Base-by-base conservation (phyloP, 2,113 vertebrate species). In the Dromiciops gliroides region DNA sequence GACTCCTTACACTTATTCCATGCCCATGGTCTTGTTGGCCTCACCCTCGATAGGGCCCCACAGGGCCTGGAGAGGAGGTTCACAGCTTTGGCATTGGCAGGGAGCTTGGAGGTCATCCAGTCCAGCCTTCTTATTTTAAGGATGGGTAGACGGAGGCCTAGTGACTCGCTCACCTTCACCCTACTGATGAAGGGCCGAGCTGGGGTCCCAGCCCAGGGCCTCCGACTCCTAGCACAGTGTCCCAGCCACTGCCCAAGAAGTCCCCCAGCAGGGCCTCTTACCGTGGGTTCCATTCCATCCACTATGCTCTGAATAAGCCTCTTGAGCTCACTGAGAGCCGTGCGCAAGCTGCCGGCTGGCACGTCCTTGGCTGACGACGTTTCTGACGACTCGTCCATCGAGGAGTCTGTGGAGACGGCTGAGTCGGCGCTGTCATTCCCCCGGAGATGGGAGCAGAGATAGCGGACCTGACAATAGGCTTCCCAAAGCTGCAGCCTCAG, bases 301-400 rank as follows among this genome's bases (percentile, higher is more conserved):
- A 99, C 98, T 89, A 99, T 98, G 37, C 99, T 99, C 96, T 99
- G 99, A 11, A 99, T 99, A n/a, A 99, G 98, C 93, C 99, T 99
- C 98, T 99, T 99, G 47, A 99, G 99, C 98, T 99, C 99, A 0
- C 98, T 99, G 92, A 99, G 99, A 91, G 99, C 99, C 12, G 99
- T 99, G 93, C 99, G 99, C 93, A 99, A 98, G 98, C 99, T 99
- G 53, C 99, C 99, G 0, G 99, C 99, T 2, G 99, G 99, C 93
- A 99, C 99, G 0, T 99, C 99, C 98, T 99, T 99, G 98, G 99
- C 99, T 3, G 99, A 99, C 2, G 99, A 99, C 51, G 99, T 99
- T 98, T 99, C 99, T 0, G 99, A 99, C 60, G 99, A 99, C 98
- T 99, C 99, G 22, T 99, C 99, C 99, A 99, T 99, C 19, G 99